Evolutionary conservation across 2,888 invertebrate genomes (phyloP), one percentile per base, ranked within the genome.

Genomic region (Salpingus planirostris): DNA sequence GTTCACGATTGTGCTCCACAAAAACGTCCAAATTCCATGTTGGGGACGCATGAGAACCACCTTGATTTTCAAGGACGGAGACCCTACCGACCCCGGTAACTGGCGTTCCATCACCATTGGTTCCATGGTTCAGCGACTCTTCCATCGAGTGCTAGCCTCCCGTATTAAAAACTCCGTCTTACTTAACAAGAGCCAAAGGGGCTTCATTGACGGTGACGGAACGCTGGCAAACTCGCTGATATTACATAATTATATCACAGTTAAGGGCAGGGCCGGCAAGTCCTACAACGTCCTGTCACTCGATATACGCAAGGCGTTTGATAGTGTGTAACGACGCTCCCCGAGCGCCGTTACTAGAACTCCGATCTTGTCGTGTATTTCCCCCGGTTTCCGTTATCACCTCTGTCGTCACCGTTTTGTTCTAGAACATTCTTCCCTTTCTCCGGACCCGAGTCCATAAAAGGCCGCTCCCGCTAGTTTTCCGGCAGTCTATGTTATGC

Each of bases 221-320:
- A 24, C 24, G 5, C 13, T 38, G 3, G 34, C 29, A 2, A 40
- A 40, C 29, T 35, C 30, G 15, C 15, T 41, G 4, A 28, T 29
- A n/a, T 27, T 41, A n/a, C 24, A 32, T 2, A 15, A 21, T 6
- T 13, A 29, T 6, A 29, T 38, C 1, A 23, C 28, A 18, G 13
- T 11, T 12, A 11, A 21, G 11, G 26, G 14, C 7, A 11, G 6
- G 25, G 24, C n/a, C 2, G 13, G 13, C 13, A 8, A 23, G 13
- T 29, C 29, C 2, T 37, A 33, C 21, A 15, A 25, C 14, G 27
- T 44, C 7, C 21, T 35, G 4, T 21, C 30, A 2, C 11, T 44
- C 2, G 42, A 42, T 13, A 10, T 44, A 14, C 11, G 24, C 6
- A 42, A 38, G n/a, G 44, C 40, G 1, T 42, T 44, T 26, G 44